phyloP scores from a whole-genome alignment of 2,113 vertebrate genomes.

The Pitta sordida region DNA sequence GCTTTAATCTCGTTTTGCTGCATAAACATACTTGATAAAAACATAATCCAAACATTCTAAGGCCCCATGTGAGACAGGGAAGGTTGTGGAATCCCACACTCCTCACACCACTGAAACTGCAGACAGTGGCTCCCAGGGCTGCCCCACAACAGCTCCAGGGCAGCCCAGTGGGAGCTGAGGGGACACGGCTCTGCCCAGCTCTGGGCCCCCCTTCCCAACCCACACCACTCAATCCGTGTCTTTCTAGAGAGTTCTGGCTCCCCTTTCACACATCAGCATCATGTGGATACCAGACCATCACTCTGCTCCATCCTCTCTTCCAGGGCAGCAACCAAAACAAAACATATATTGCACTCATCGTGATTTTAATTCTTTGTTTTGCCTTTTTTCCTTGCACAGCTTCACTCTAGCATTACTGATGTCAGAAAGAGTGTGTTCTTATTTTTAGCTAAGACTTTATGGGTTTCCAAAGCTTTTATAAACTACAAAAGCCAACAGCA shows the following conservation, averaged over 20 bases:
- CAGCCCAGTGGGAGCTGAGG: too few species aligned
- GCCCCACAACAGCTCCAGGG: not conserved
- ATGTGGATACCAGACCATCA: accelerated
- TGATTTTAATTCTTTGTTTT: too few species aligned
- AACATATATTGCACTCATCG: not conserved
- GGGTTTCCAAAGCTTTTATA: not conserved
- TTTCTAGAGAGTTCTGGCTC: not conserved
- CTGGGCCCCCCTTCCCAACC: not conserved
- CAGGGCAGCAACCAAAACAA: not conserved
- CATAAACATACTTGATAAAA: not conserved
- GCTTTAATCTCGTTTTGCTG: not conserved
- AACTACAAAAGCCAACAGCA: not conserved
- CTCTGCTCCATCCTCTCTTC: not conserved
- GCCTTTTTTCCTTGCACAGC: not conserved
- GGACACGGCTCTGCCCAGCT: not conserved
- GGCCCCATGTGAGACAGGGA: not conserved
- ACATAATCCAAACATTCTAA: not conserved
- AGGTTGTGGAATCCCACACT: not conserved
- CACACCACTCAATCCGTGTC: not conserved
- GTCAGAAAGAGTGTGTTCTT: not conserved
- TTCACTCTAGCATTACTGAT: not conserved
- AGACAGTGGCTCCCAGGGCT: not conserved
- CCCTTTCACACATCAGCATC: not conserved
- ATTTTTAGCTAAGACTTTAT: not conserved
- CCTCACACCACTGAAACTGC: not conserved